Base-by-base conservation (phyloP, 2,888 invertebrate genomes). In the Eretmocerus hayati region DNA sequence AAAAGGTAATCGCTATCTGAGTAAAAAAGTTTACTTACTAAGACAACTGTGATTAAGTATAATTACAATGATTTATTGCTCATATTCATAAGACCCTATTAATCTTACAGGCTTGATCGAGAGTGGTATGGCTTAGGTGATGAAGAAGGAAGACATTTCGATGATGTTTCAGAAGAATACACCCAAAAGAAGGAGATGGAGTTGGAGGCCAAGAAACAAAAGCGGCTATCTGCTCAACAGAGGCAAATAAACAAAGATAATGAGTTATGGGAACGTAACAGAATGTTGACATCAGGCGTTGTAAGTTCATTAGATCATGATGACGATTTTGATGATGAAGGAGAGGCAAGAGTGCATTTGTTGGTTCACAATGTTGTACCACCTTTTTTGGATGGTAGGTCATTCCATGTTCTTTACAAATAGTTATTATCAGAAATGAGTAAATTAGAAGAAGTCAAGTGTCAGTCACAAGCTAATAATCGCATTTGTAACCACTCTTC, bases 71-170 rank as follows among this genome's bases (percentile, higher is more conserved):
- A 26, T 16, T 42, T 13, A 13, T 26, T 11, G 19, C 16, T 22
- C 18, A 15, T 13, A 31, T 18, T 35, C 5, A 39, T 40, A 6
- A 36, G 33, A 32, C 13, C 40, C 52, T 26, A 26, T 11, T 26
- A 26, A 26, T 26, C 26, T 11, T 50, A 31, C 20, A 80, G 90
- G 57, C 73, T 94, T 3, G 97, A 99, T 68, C 77, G 99, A 46
- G 95, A 95, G 62, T 99, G 99, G 97, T 97, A 97, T 68, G 87
- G 85, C 55, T 84, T 95, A 75, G 96, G 93, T 59, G 94, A 96
- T 51, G 92, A 93, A 58, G 91, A 93, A 62, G 84, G 90, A 53
- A 93, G 94, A 71, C 95, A 96, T 0, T 99, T 97, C 70, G 81
- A 87, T 0, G 85, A 84, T 52, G 83, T 90, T 0, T 90, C 90